These are phyloP conservation scores for Grammomys surdaster DNA, from an alignment of 2,113 vertebrate species.

Conservation along the genomic window DNA sequence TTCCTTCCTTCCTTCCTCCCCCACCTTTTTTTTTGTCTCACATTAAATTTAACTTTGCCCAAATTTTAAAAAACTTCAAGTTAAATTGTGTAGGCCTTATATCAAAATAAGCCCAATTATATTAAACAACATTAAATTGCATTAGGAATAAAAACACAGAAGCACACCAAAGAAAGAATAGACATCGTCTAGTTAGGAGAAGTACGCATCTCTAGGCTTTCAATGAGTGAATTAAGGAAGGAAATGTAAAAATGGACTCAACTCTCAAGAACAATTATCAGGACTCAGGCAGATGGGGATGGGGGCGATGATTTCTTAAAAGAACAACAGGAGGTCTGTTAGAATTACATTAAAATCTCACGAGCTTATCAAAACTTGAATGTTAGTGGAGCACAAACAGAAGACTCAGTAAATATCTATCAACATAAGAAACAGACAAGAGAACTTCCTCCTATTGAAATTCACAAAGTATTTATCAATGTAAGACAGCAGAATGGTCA, in stretches of 20 bases:
- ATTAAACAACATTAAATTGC: conserved; percentile 12
- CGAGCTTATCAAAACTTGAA: conserved; percentile 48
- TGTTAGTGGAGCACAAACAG: conserved; percentile 11
- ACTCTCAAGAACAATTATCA: conserved; percentile 35
- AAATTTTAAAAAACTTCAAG: conserved; percentile 25
- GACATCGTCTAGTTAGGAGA: neutral
- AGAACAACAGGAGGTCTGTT: conserved; percentile 1
- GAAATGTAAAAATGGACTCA: conserved; percentile 32
- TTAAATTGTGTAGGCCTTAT: conserved; percentile 36
- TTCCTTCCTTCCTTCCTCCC: too few species aligned
- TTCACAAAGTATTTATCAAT: conserved; percentile 7
- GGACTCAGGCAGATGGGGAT: conserved; percentile 33
- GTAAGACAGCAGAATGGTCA: conserved; percentile 36
- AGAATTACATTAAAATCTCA: conserved; percentile 44
- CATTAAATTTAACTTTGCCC: neutral
- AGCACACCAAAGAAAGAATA: neutral
- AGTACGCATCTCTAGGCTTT: conserved; percentile 25
- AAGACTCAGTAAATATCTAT: conserved; percentile 16
- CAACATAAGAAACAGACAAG: conserved; percentile 3
- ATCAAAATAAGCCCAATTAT: neutral
- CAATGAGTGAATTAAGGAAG: neutral
- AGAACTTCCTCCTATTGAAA: conserved; percentile 32
- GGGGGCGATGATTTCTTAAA: conserved; percentile 46
- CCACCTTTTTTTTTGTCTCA: neutral
- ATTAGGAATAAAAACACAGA: conserved; percentile 42